phyloP scores from a whole-genome alignment of 1,140 invertebrate genomes.

The Zaprionus inermis region DNA sequence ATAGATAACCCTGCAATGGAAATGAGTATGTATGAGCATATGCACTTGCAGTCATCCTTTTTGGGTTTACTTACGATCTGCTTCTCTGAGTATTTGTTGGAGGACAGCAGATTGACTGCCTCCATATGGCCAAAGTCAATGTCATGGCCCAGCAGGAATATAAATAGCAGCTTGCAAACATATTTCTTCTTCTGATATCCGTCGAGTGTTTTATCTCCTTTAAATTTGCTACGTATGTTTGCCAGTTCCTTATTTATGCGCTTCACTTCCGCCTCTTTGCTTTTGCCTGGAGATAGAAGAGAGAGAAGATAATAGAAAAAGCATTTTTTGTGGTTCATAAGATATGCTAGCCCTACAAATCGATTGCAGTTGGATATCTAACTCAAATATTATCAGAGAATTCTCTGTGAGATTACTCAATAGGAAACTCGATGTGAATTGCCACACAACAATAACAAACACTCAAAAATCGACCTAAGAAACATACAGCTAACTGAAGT shows the following conservation, averaged over 20 bases:
- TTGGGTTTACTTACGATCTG: constrained; percentile 95
- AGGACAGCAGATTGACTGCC: constrained; percentile 99
- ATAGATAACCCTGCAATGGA: constrained; percentile 95
- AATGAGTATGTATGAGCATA: background rate
- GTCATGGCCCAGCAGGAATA: constrained; percentile 99
- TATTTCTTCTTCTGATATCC: constrained; percentile 99
- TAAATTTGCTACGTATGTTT: constrained; percentile 99
- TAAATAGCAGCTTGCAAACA: constrained; percentile 99
- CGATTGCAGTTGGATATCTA: too few species aligned
- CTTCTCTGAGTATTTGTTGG: constrained; percentile 99
- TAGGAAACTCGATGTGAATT: background rate
- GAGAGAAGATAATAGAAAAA: background rate
- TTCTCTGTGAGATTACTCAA: background rate
- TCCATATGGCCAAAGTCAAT: constrained; percentile 99
- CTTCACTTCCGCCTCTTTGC: constrained; percentile 99
- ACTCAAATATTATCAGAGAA: background rate
- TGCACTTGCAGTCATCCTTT: background rate
- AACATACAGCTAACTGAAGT: background rate
- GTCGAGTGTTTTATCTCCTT: constrained; percentile 99
- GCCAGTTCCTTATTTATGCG: constrained; percentile 99
- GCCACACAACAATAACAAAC: background rate
- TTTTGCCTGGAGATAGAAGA: constrained; percentile 90
- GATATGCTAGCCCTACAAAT: too few species aligned
- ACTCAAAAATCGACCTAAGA: background rate
- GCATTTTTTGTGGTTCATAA: too few species aligned